These are phyloP conservation scores for Pseudochromis fuscus DNA, from an alignment of 2,797 vertebrate species.

Conservation along the genomic window DNA sequence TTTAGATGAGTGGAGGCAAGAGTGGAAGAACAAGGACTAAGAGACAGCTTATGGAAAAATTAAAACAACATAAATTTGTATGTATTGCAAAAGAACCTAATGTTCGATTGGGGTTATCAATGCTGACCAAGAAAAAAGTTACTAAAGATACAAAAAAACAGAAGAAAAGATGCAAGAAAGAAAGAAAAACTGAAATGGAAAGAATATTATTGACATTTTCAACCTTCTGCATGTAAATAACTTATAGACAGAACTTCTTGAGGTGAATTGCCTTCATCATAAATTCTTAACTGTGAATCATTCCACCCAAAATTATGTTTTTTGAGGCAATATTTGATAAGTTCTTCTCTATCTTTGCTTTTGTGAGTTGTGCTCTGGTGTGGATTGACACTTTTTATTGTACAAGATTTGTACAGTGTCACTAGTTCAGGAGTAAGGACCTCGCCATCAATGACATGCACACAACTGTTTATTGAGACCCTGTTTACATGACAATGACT, in stretches of 20 bases:
- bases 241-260: neutral
- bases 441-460: no score
- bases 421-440: no score
- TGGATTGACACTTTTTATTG: neutral
- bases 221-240: neutral
- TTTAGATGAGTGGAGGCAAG: conserved; percentile 11
- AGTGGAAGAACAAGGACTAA: conserved; percentile 1
- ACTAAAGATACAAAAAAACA: neutral
- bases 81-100: neutral
- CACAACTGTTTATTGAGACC: no score
- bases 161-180: neutral
- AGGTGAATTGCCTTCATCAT: no score
- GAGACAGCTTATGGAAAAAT: neutral
- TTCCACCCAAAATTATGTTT: neutral
- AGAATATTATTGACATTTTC: neutral
- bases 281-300: neutral
- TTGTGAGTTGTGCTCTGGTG: neutral
- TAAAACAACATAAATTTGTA: neutral
- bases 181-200: neutral
- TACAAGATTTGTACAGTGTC: neutral
- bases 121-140: neutral
- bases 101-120: neutral
- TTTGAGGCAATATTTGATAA: neutral
- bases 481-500: no score
- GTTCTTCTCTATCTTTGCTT: neutral